phyloP scores from a whole-genome alignment of 2,888 invertebrate species.

The Pantelozetes paolii region DNA sequence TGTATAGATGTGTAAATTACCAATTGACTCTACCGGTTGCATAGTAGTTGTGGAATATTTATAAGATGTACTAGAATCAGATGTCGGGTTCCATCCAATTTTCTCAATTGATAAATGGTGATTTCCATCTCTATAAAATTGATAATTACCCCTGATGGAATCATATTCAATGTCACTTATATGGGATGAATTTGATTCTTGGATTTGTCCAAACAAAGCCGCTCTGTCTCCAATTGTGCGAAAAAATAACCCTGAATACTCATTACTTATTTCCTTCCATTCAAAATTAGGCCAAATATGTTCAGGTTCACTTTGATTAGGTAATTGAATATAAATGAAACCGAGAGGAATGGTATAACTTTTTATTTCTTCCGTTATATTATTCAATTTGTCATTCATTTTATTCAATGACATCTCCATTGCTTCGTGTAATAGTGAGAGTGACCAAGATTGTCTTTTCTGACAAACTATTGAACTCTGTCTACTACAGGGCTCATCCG shows the following conservation, averaged over 20 bases:
- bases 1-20: background rate
- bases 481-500: background rate
- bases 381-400: background rate
- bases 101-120: background rate
- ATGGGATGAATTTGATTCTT: background rate
- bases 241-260: background rate
- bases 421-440: background rate
- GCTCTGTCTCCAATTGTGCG: background rate
- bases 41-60: background rate
- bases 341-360: background rate
- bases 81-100: background rate
- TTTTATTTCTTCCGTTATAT: background rate
- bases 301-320: background rate
- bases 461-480: background rate
- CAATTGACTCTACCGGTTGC: background rate
- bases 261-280: background rate
- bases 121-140: too few species aligned
- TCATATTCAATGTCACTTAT: background rate
- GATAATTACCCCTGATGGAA: too few species aligned
- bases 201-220: background rate
- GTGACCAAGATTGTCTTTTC: background rate
- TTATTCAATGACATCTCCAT: background rate
- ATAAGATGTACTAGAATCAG: background rate
- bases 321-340: background rate
- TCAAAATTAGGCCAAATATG: background rate